phyloP scores from a whole-genome alignment of 2,797 vertebrate genomes.

The Micrastur ruficollis region DNA sequence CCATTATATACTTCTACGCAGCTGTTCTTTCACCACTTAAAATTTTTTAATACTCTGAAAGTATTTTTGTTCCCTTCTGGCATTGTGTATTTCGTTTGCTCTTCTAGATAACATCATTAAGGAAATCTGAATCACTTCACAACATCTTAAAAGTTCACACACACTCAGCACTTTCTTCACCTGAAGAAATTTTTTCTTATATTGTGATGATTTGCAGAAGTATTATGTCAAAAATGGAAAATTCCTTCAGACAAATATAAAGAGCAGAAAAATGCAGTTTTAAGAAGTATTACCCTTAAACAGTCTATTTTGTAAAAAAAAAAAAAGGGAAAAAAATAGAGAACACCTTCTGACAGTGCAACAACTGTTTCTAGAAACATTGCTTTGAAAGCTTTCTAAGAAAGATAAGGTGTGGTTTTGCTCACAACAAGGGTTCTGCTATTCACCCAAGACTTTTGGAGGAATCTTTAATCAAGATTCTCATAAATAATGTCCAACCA shows the following conservation, averaged over 20 bases:
- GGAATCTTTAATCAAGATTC: background rate
- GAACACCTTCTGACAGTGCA: background rate
- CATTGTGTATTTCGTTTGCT: background rate
- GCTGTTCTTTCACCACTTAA: background rate
- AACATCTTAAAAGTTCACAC: background rate
- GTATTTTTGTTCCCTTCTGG: background rate
- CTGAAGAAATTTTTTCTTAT: background rate
- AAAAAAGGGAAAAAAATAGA: background rate
- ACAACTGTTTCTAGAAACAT: background rate
- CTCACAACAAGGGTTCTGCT: background rate
- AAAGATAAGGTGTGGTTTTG: background rate
- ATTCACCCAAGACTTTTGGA: background rate
- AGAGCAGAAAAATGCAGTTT: background rate
- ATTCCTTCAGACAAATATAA: background rate
- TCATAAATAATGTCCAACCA: background rate
- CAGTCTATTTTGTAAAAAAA: background rate
- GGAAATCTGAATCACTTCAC: background rate
- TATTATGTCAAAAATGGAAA: background rate
- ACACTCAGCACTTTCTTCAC: background rate
- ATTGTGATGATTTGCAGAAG: background rate
- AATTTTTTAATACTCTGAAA: background rate
- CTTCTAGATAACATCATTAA: background rate
- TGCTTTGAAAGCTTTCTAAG: background rate
- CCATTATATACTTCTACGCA: background rate
- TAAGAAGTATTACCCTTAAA: background rate